Conservation (phyloP, 2,113 vertebrate species). For the Suricata suricatta region DNA sequence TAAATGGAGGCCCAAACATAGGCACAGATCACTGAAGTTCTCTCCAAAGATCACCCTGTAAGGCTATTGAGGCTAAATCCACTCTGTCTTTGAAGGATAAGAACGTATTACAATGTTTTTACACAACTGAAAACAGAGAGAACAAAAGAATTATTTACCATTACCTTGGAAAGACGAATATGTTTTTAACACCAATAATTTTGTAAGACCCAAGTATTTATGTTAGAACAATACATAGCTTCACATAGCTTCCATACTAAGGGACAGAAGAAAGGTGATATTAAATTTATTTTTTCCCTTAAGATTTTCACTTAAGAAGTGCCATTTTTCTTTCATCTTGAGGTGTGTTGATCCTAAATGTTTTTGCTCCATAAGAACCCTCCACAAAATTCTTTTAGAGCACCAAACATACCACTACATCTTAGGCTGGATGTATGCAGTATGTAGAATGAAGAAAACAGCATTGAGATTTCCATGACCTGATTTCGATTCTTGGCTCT, state of each 20-base stretch:
- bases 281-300: neutral
- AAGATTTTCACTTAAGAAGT: neutral
- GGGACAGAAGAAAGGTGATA: neutral
- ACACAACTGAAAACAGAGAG: neutral
- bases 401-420: neutral
- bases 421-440: constrained; percentile 11
- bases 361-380: neutral
- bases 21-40: neutral
- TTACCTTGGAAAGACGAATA: neutral
- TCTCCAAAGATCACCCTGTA: neutral
- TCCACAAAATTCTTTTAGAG: neutral
- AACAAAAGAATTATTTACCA: neutral
- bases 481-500: constrained; percentile 38
- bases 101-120: neutral
- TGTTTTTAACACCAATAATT: neutral
- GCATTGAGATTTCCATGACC: neutral
- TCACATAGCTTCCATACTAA: neutral
- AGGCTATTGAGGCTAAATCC: neutral
- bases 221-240: neutral
- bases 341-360: neutral
- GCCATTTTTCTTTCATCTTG: neutral
- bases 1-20: neutral
- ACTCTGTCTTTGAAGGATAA: neutral
- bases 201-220: neutral
- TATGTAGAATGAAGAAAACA: neutral